Percentiles rank a stretch among this genome's conserved stretches.
Evolutionary conservation across 2,113 vertebrate species (phyloP).

Genomic region (Neolamprologus toae): DNA sequence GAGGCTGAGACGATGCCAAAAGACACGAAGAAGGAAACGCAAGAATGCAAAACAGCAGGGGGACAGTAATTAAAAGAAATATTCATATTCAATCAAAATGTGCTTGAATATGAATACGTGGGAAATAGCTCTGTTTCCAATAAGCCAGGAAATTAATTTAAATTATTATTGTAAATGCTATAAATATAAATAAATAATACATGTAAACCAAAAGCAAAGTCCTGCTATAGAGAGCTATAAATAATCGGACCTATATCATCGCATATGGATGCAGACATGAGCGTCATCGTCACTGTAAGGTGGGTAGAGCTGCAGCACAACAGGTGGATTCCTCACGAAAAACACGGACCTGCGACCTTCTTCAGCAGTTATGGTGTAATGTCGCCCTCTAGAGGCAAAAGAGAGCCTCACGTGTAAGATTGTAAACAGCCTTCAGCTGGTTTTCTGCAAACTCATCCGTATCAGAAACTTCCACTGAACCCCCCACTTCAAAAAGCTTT

Average conservation of each 20-base stretch:
- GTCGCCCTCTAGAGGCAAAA: background rate
- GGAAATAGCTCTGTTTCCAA: background rate
- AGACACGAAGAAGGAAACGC: background rate
- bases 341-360: background rate
- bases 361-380: background rate
- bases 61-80: accelerated
- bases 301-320: background rate
- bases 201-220: background rate
- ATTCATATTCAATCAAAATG: background rate
- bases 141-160: background rate
- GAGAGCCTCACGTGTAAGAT: background rate
- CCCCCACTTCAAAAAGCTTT: accelerated
- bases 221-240: background rate
- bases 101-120: background rate
- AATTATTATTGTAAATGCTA: accelerated
- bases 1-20: background rate
- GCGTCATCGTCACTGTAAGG: accelerated
- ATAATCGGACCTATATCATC: accelerated
- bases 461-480: background rate
- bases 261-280: background rate
- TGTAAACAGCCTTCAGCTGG: accelerated
- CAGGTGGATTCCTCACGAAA: background rate
- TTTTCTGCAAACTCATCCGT: background rate
- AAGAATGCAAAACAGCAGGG: background rate
- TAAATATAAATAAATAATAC: background rate